Conservation (phyloP, 2,797 vertebrate genomes). For the Leuciscus waleckii region DNA sequence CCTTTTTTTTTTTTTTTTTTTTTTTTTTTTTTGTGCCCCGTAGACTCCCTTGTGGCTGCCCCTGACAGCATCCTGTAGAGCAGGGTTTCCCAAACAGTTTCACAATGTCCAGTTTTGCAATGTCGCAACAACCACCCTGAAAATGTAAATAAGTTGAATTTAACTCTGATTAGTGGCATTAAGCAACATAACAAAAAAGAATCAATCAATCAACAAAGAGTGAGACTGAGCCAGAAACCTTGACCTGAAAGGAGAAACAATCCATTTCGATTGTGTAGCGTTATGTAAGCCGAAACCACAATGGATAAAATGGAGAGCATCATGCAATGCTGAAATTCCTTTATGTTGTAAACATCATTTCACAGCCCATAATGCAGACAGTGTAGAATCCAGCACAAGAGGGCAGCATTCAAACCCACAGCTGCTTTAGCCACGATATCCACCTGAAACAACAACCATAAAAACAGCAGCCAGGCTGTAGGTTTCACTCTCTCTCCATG, state of each 20-base stretch:
- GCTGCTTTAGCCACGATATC: slow-evolving; percentile 66
- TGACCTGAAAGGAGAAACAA: background rate
- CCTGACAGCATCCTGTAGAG: too few species aligned
- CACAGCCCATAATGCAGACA: slow-evolving; percentile 60
- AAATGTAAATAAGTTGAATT: background rate
- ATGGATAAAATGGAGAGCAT: background rate
- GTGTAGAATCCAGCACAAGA: slow-evolving; percentile 78
- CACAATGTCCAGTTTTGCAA: too few species aligned
- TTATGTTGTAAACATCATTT: background rate
- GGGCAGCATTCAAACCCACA: slow-evolving; percentile 79
- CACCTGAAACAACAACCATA: slow-evolving; percentile 83
- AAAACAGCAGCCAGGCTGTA: slow-evolving; percentile 79
- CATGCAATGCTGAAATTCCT: background rate
- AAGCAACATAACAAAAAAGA: too few species aligned
- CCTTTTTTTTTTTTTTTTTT: too few species aligned
- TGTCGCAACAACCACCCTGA: too few species aligned
- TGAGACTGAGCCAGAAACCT: background rate
- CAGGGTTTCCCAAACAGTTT: too few species aligned
- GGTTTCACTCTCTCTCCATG: slow-evolving; percentile 66
- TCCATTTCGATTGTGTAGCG: background rate
- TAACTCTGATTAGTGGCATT: background rate
- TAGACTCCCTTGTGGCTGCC: too few species aligned
- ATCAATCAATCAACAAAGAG: background rate
- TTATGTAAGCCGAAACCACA: background rate
- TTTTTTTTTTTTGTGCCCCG: too few species aligned